A percentile compares a stretch with the other conserved stretches of the same genome.
phyloP scores from a whole-genome alignment of 1,140 invertebrate species.

The Ditylenchus dipsaci region DNA sequence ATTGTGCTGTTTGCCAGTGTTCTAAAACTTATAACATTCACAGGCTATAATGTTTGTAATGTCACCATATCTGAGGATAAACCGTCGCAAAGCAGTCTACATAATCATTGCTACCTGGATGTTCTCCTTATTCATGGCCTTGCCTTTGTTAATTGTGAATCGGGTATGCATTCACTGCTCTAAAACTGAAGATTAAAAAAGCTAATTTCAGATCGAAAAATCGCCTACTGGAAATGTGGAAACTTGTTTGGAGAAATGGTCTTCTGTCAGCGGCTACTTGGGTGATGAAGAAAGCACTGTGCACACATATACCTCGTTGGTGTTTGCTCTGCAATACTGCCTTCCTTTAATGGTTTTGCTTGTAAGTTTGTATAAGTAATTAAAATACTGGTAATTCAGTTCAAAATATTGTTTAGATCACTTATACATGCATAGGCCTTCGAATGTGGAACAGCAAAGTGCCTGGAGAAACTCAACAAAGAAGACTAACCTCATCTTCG shows the following conservation, averaged over 20 bases:
- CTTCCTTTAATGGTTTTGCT: slow-evolving; percentile 51
- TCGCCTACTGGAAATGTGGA: slow-evolving; percentile 23
- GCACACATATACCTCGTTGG: slow-evolving; percentile 41
- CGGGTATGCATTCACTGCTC: slow-evolving; percentile 27
- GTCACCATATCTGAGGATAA: slow-evolving; percentile 48
- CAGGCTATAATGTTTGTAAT: slow-evolving; percentile 55
- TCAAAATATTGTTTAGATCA: slow-evolving; percentile 16
- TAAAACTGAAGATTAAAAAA: not conserved
- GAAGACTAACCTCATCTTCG: not conserved
- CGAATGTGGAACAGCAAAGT: slow-evolving; percentile 57
- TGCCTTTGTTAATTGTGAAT: slow-evolving; percentile 55
- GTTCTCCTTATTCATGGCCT: slow-evolving; percentile 55
- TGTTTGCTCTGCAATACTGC: slow-evolving; percentile 53
- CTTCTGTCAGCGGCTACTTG: slow-evolving; percentile 29
- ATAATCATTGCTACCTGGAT: slow-evolving; percentile 49
- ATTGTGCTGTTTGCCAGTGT: too few species aligned
- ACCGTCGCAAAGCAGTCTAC: slow-evolving; percentile 39
- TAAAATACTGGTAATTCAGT: too few species aligned
- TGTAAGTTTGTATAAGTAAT: not conserved
- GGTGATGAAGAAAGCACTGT: slow-evolving; percentile 34
- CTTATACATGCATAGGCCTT: slow-evolving; percentile 54
- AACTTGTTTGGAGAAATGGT: slow-evolving; percentile 55
- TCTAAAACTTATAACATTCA: slow-evolving; percentile 22
- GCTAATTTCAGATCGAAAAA: not conserved
- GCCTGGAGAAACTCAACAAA: slow-evolving; percentile 33